phyloP scores from a whole-genome alignment of 2,113 vertebrate genomes.

The Rhinichthys klamathensis region DNA sequence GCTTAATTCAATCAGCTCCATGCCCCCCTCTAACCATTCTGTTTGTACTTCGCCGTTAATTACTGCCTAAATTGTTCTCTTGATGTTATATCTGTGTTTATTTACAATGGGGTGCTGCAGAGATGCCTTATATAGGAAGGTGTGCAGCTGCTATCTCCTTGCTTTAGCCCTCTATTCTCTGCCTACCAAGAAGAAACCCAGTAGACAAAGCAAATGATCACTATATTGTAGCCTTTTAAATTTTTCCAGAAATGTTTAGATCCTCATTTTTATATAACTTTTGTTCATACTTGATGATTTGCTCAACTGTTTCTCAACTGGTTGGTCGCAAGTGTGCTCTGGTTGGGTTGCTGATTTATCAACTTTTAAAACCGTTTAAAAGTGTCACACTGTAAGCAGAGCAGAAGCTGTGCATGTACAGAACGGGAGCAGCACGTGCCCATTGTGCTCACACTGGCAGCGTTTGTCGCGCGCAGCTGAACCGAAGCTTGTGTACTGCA shows the following conservation, averaged over 20 bases:
- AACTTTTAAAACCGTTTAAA: no score
- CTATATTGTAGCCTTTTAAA: background rate
- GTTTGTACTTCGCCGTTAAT: constrained; percentile 78
- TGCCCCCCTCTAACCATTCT: constrained; percentile 71
- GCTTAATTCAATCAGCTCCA: constrained; percentile 80
- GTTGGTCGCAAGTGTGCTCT: background rate
- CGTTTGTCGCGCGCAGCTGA: no score
- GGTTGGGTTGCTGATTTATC: background rate
- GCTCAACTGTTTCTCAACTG: background rate
- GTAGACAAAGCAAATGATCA: constrained; percentile 27
- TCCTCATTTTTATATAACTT: background rate
- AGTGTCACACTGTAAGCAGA: no score
- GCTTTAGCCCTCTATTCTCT: constrained; percentile 2
- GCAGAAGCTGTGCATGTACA: no score
- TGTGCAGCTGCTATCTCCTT: constrained; percentile 62
- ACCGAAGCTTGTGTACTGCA: no score
- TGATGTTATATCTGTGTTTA: constrained; percentile 77
- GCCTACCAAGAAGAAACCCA: constrained; percentile 1
- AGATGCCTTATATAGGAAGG: constrained; percentile 73
- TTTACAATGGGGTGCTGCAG: constrained; percentile 66
- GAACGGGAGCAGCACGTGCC: no score
- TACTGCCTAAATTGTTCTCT: constrained; percentile 80
- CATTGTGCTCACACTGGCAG: no score
- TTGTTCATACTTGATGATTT: background rate
- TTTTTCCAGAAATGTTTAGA: background rate